Evolutionary conservation across 2,888 invertebrate species (phyloP).

Genomic region (Thecocarcelia acutangulata): DNA sequence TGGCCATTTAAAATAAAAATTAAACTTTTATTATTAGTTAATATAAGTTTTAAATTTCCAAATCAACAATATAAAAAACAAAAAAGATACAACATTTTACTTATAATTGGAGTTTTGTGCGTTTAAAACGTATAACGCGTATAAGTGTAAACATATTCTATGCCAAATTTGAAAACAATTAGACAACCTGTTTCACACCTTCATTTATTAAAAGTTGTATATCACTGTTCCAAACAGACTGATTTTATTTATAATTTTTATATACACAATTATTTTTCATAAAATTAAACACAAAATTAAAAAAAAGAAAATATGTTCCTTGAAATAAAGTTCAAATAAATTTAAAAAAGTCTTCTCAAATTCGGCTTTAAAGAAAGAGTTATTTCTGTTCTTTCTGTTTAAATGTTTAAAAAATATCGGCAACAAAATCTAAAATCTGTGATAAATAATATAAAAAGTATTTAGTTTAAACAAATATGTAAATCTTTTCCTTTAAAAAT

Average conservation of each 20-base stretch:
- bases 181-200: too few species aligned
- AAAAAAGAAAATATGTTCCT: constrained; percentile 61
- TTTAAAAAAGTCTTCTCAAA: constrained; percentile 57
- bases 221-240: constrained; percentile 63
- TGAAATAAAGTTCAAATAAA: constrained; percentile 62
- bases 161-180: too few species aligned
- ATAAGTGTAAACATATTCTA: too few species aligned
- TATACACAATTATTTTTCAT: constrained; percentile 27
- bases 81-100: too few species aligned
- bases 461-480: constrained; percentile 57
- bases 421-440: constrained; percentile 68
- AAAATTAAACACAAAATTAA: constrained; percentile 37
- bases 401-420: constrained; percentile 41
- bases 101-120: too few species aligned
- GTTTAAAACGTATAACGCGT: too few species aligned
- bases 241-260: constrained; percentile 57
- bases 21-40: too few species aligned
- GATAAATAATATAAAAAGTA: constrained; percentile 56
- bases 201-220: constrained; percentile 27
- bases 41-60: too few species aligned
- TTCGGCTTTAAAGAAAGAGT: constrained; percentile 57
- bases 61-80: too few species aligned
- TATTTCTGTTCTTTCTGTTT: constrained; percentile 32
- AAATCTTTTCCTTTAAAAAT: constrained; percentile 49
- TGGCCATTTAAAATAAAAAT: too few species aligned